Evolutionary conservation across 1,140 invertebrate species (phyloP).

Genomic region (Artemia franciscana): DNA sequence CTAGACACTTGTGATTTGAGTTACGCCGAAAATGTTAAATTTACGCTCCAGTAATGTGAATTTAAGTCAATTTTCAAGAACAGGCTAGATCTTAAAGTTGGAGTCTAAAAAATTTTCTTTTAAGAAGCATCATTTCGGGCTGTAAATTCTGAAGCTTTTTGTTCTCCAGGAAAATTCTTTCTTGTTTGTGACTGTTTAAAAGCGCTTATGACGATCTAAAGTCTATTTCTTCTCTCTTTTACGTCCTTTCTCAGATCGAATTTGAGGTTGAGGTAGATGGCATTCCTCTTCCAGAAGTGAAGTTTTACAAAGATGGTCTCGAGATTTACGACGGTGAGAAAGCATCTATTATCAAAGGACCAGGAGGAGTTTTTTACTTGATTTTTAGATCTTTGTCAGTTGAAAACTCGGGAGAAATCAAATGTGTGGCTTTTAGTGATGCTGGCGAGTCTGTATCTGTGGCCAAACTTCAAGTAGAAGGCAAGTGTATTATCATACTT

Average conservation of each 20-base stretch:
- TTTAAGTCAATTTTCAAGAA: no score
- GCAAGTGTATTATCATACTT: no score
- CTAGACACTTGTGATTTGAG: no score
- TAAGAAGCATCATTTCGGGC: no score
- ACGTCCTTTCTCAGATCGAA: conserved; percentile 29
- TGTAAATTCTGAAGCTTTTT: no score
- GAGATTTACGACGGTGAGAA: conserved; percentile 11
- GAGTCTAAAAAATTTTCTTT: no score
- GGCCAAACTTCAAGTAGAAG: conserved; percentile 43
- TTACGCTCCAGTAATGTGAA: no score
- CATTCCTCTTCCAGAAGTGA: conserved; percentile 54
- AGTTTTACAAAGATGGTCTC: conserved; percentile 70
- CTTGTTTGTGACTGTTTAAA: no score
- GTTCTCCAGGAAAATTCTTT: no score
- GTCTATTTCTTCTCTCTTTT: not conserved
- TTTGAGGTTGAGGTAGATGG: conserved; percentile 58
- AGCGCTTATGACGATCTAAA: not conserved
- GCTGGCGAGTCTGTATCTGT: conserved; percentile 48
- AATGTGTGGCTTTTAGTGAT: conserved; percentile 61
- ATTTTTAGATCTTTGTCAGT: conserved; percentile 15
- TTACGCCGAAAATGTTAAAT: no score
- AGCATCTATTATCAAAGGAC: not conserved
- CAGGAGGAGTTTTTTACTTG: conserved; percentile 6
- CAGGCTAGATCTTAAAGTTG: no score
- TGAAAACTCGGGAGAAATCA: conserved; percentile 34